Conservation (phyloP, 2,888 invertebrate genomes). For the Stegophylla sp. region DNA sequence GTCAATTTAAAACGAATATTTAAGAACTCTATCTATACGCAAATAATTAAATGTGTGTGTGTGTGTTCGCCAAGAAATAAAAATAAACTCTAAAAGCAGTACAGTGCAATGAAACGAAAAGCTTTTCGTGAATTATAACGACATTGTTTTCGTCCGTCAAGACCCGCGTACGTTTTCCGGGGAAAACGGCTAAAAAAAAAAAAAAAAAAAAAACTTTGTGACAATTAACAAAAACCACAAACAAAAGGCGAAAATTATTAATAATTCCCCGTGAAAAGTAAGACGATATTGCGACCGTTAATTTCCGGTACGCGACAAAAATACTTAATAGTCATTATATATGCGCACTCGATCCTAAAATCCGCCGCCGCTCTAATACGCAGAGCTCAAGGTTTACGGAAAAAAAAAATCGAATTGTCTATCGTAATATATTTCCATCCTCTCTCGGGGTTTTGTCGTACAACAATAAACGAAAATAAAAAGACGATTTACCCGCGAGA, state of each 20-base stretch:
- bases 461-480: constrained; percentile 13
- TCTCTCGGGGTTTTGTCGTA: constrained; percentile 9
- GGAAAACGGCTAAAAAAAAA: background rate
- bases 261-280: background rate
- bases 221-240: background rate
- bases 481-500: constrained; percentile 23
- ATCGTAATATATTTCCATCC: constrained; percentile 32
- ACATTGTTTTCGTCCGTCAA: background rate
- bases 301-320: background rate
- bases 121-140: constrained; percentile 12
- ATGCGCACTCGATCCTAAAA: background rate
- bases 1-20: constrained; percentile 44
- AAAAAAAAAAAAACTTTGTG: background rate
- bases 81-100: constrained; percentile 7
- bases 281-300: background rate
- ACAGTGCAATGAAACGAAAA: background rate
- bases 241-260: background rate
- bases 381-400: background rate
- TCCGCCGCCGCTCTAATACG: background rate
- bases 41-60: background rate
- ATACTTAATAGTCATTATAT: background rate
- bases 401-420: constrained; percentile 35
- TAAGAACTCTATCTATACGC: constrained; percentile 4
- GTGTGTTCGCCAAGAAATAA: background rate
- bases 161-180: background rate